phyloP scores from a whole-genome alignment of 2,797 vertebrate genomes.

The Esox lucius region DNA sequence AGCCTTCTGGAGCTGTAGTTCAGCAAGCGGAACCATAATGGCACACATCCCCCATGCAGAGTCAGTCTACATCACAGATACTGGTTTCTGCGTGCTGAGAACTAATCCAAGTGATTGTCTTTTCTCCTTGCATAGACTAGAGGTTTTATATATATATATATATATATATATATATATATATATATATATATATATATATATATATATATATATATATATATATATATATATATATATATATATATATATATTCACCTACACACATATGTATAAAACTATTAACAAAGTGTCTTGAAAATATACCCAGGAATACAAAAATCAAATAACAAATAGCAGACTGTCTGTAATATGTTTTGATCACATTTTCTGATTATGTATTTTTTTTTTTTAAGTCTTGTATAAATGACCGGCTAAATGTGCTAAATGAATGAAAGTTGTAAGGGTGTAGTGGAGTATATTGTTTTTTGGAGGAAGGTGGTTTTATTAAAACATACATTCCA shows the following conservation, averaged over 20 bases:
- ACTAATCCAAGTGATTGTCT: conserved; percentile 77
- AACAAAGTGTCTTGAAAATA: conserved; percentile 83
- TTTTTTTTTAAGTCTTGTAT: conserved; percentile 54
- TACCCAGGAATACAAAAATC: conserved; percentile 77
- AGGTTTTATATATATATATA: conserved; percentile 65
- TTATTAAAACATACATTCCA: conserved; percentile 72
- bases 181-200: conserved; percentile 60
- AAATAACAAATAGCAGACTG: conserved; percentile 75
- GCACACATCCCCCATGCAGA: conserved; percentile 58
- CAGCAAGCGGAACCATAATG: neutral
- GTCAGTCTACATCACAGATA: conserved; percentile 50
- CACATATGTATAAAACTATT: conserved; percentile 72
- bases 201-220: conserved; percentile 60
- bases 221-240: conserved; percentile 60
- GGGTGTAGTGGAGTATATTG: conserved; percentile 42
- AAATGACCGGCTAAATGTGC: conserved; percentile 55
- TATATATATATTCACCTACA: conserved; percentile 63
- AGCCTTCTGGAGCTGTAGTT: conserved; percentile 39
- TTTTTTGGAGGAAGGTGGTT: conserved; percentile 60
- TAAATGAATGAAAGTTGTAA: conserved; percentile 38
- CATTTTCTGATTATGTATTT: conserved; percentile 44
- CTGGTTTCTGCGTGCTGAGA: conserved; percentile 54
- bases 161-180: conserved; percentile 60
- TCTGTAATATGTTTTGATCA: conserved; percentile 63
- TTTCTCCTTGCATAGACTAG: conserved; percentile 82